Evolutionary conservation across 53 echinoderm and acorn worm species (phyloP).

Genomic region (Arbacia lixula): DNA sequence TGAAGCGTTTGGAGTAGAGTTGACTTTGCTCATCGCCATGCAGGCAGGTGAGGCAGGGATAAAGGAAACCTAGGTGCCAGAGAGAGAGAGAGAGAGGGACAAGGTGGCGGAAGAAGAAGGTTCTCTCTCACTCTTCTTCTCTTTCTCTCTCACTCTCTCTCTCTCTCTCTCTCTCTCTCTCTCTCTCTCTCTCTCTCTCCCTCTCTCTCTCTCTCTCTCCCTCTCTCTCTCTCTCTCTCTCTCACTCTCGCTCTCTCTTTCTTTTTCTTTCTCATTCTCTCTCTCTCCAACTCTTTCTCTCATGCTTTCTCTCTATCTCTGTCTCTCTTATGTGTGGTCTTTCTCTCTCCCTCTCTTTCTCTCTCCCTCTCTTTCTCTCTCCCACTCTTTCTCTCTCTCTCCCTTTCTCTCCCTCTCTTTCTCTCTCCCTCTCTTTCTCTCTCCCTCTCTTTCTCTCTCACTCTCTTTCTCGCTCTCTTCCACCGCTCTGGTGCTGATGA

Average conservation of each 20-base stretch:
- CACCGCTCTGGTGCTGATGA: not conserved
- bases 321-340: not conserved
- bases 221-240: not conserved
- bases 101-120: no score
- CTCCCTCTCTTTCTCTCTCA: not conserved
- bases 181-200: not conserved
- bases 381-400: not conserved
- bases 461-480: not conserved
- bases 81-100: no score
- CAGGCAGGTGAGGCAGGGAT: no score
- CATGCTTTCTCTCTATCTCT: not conserved
- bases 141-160: constrained; percentile 2
- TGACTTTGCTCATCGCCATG: no score
- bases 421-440: not conserved
- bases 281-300: not conserved
- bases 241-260: not conserved
- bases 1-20: no score
- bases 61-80: no score
- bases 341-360: not conserved
- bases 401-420: not conserved
- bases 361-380: not conserved
- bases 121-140: not conserved
- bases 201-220: not conserved
- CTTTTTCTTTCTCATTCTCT: not conserved
- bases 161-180: not conserved